Percentiles rank a stretch among this genome's conserved stretches.
phyloP scores from a whole-genome alignment of 2,797 vertebrate genomes.

The Melanotaenia trifasciata region DNA sequence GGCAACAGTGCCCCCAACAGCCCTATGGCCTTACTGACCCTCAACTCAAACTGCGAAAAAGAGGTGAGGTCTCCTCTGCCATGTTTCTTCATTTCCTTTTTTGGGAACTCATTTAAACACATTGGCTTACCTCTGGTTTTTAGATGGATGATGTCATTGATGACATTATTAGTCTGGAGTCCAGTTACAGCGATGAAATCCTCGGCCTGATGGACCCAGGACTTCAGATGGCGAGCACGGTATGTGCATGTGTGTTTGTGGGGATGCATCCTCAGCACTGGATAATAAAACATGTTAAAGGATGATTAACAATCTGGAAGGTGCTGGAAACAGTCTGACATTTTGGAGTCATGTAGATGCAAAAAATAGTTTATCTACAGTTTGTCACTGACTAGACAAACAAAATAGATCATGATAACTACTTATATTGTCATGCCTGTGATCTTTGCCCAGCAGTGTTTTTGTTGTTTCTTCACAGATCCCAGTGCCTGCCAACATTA shows the following conservation, averaged over 20 bases:
- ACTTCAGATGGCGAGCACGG: conserved; percentile 95
- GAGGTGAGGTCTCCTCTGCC: conserved; percentile 82
- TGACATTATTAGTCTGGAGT: conserved; percentile 98
- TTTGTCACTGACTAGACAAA: not conserved
- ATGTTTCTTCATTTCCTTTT: not conserved
- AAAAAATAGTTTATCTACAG: not conserved
- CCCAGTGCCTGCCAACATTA: conserved; percentile 91
- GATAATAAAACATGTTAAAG: not conserved
- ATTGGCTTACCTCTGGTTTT: conserved; percentile 10
- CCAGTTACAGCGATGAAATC: conserved; percentile 98
- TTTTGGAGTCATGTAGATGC: not conserved
- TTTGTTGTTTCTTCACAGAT: conserved; percentile 78
- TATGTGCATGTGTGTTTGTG: conserved; percentile 62
- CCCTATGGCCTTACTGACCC: conserved; percentile 97
- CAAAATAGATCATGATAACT: not conserved
- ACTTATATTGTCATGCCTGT: not conserved
- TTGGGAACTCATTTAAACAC: not conserved
- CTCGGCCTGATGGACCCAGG: conserved; percentile 95
- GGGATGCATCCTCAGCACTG: not conserved
- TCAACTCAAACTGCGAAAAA: conserved; percentile 98
- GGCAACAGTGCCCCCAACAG: conserved; percentile 99
- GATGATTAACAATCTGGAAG: not conserved
- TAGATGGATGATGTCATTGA: conserved; percentile 99
- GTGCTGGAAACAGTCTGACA: not conserved
- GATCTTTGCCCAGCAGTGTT: not conserved